Conservation (phyloP, 2,888 invertebrate genomes). For the Sarcophaga variegata region DNA sequence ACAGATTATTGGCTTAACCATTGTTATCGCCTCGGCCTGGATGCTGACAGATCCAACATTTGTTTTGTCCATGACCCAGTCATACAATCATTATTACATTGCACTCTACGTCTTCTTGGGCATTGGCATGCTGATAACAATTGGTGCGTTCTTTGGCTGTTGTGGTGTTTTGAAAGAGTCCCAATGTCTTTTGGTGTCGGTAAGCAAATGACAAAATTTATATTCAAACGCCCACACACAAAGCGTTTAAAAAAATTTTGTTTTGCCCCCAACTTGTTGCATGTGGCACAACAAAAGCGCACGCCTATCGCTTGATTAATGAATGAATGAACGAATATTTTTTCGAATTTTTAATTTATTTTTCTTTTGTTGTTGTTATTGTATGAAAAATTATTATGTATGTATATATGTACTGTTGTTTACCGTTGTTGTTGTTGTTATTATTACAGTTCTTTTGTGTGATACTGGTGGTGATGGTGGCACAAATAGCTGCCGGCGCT, state of each 20-base stretch:
- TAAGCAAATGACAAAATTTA: constrained; percentile 82
- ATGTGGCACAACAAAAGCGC: neutral
- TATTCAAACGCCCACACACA: neutral
- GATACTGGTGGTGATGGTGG: constrained; percentile 89
- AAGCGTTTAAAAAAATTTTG: neutral
- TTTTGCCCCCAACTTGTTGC: constrained; percentile 7
- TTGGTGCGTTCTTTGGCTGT: constrained; percentile 91
- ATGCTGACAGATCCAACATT: constrained; percentile 89
- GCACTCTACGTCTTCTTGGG: constrained; percentile 88
- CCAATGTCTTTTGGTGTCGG: constrained; percentile 89
- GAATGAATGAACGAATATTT: neutral
- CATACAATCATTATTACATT: constrained; percentile 82
- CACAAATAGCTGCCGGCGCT: constrained; percentile 89
- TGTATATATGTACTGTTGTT: constrained; percentile 62
- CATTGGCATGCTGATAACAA: constrained; percentile 87
- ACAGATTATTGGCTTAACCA: constrained; percentile 88
- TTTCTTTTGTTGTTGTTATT: constrained; percentile 10
- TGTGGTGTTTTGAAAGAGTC: constrained; percentile 91
- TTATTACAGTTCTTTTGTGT: constrained; percentile 87
- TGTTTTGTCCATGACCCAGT: constrained; percentile 86
- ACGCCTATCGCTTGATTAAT: constrained; percentile 13
- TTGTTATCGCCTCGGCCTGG: constrained; percentile 89
- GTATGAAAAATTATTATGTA: neutral
- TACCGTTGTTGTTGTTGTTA: constrained; percentile 70
- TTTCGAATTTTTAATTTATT: neutral